Base-by-base conservation (phyloP, 2,113 vertebrate genomes). In the Paedocypris sp. region DNA sequence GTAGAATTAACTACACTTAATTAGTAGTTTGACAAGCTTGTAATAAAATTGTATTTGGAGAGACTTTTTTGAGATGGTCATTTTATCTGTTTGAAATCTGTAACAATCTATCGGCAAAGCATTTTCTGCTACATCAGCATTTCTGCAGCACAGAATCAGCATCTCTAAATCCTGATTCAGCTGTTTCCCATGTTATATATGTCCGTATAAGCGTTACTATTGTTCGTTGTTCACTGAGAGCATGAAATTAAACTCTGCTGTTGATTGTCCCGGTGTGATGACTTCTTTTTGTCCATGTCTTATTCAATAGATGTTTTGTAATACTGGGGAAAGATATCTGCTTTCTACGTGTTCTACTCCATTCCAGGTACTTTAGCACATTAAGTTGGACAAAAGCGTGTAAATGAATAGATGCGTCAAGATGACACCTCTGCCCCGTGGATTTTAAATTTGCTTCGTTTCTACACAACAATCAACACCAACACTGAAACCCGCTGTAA, bases 101-200 rank as follows among this genome's bases (percentile, higher is more conserved):
- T 56, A 29, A 29, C 25, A 15, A 25, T 54, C 12, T 39, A 28
- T 7, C 13, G 43, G 5, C 39, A 43, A n/a, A 1, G n/a, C 12
- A 43, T 18, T 39, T 39, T 26, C 43, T 26, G 25, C 53, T 35
- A 23, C 6, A 26, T 2, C 1, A 6, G 6, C 41, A 11, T 57
- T 18, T 43, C 20, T 43, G 15, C 38, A 31, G 53, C 53, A 31
- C 38, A 57, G 43, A 43, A 31, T 22, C 53, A 41, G 25, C 19
- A 41, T 31, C 50, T 54, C 9, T 54, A 28, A 54, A 25, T 26
- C 53, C n/a, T 43, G 26, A 57, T 43, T 43, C 53, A 57, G 53
- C 53, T 57, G 53, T 57, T 8, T n/a, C n/a, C n/a, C n/a, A n/a
- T n/a, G n/a, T n/a, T 43, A 39, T 22, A 13, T 18, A 57, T 51